phyloP scores from a whole-genome alignment of 2,888 invertebrate genomes.

The Acanthosepion pharaonis region DNA sequence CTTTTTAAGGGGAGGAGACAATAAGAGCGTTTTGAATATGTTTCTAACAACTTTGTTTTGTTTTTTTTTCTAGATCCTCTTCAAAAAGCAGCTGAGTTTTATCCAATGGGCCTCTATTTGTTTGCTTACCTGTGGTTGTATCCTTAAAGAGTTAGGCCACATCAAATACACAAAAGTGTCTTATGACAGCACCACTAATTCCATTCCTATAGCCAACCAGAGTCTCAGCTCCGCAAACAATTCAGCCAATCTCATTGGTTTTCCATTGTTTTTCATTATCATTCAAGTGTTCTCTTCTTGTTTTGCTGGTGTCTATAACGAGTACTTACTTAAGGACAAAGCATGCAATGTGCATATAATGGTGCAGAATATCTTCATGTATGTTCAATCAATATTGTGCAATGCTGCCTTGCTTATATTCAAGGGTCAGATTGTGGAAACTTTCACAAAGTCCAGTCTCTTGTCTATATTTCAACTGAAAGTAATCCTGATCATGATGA shows the following conservation, averaged over 20 bases:
- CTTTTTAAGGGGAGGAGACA: too few species aligned
- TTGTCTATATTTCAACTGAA: slow-evolving; percentile 76
- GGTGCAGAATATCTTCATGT: slow-evolving; percentile 96
- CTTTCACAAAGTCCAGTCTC: slow-evolving; percentile 78
- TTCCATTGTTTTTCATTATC: slow-evolving; percentile 57
- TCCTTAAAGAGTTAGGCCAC: slow-evolving; percentile 85
- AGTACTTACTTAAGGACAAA: slow-evolving; percentile 90
- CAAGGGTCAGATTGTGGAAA: slow-evolving; percentile 80
- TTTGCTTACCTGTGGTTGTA: slow-evolving; percentile 89
- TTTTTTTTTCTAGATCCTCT: slow-evolving; percentile 81
- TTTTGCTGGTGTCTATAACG: slow-evolving; percentile 95
- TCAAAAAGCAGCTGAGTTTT: slow-evolving; percentile 85
- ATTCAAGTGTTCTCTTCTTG: slow-evolving; percentile 92
- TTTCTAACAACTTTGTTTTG: neutral
- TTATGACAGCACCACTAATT: slow-evolving; percentile 17
- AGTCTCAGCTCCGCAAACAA: neutral
- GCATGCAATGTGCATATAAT: slow-evolving; percentile 90
- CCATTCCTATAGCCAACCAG: slow-evolving; percentile 8
- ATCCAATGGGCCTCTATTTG: slow-evolving; percentile 93
- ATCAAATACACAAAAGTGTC: slow-evolving; percentile 47
- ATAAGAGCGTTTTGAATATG: neutral
- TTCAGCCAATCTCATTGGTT: slow-evolving; percentile 44
- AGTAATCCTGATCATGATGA: slow-evolving; percentile 87
- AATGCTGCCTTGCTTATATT: slow-evolving; percentile 83
- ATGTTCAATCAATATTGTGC: slow-evolving; percentile 93